phyloP scores from a whole-genome alignment of 2,797 vertebrate genomes.

The Cryptoblepharus egeriae region DNA sequence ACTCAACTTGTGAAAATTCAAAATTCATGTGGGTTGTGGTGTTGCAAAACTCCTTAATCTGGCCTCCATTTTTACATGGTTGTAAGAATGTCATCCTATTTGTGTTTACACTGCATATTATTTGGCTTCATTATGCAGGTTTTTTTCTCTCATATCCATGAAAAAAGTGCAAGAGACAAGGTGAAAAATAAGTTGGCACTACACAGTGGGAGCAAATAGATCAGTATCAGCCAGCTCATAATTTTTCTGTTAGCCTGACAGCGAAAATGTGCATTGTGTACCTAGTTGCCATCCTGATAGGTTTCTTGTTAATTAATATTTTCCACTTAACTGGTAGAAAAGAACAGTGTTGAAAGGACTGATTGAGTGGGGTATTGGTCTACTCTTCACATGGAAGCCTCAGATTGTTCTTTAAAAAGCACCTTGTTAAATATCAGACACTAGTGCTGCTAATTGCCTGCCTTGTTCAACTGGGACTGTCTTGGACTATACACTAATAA shows the following conservation, averaged over 20 bases:
- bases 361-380: conserved; percentile 4
- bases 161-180: not conserved
- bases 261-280: conserved; percentile 6
- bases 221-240: not conserved
- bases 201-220: not conserved
- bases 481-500: not conserved
- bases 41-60: not conserved
- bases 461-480: not conserved
- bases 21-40: too few species aligned
- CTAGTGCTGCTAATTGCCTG: conserved; percentile 37
- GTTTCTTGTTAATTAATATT: conserved; percentile 32
- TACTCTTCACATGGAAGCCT: not conserved
- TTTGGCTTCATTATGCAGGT: not conserved
- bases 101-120: not conserved
- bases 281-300: conserved; percentile 20
- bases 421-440: conserved; percentile 38
- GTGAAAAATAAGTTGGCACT: not conserved
- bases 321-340: conserved; percentile 12
- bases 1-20: too few species aligned
- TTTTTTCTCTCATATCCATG: not conserved
- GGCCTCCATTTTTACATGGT: not conserved
- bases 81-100: not conserved
- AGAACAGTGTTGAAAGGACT: conserved; percentile 10
- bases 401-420: conserved; percentile 4
- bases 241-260: not conserved